Conservation (phyloP, 1,140 invertebrate species). For the Micrasema minimum region DNA sequence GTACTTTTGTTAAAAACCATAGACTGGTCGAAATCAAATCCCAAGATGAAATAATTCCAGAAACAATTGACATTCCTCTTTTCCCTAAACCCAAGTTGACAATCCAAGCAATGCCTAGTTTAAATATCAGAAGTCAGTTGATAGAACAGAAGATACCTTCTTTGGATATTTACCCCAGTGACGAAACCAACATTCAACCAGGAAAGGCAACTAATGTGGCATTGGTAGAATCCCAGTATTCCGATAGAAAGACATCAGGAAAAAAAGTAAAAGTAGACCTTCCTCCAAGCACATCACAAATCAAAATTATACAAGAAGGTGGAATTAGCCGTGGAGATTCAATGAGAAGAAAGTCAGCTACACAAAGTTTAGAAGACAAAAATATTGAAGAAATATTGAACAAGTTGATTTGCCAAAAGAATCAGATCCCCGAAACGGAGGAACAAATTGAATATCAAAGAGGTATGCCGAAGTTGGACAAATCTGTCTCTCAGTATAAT, state of each 20-base stretch:
- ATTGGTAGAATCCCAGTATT: constrained; percentile 58
- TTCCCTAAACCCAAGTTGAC: constrained; percentile 54
- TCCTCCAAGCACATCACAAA: background rate
- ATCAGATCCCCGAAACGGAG: background rate
- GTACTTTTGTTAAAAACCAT: constrained; percentile 27
- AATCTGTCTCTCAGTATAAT: constrained; percentile 53
- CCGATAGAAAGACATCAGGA: constrained; percentile 37
- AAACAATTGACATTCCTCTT: constrained; percentile 1
- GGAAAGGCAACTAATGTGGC: constrained; percentile 57
- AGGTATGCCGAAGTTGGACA: constrained; percentile 57
- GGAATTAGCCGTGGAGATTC: background rate
- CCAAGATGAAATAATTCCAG: background rate
- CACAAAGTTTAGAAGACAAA: constrained; percentile 6
- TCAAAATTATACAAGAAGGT: background rate
- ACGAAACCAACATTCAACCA: constrained; percentile 41
- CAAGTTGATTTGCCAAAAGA: background rate
- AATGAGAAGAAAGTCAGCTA: background rate
- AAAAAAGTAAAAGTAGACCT: constrained; percentile 19
- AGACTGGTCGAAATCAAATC: constrained; percentile 41
- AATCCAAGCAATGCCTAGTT: constrained; percentile 62
- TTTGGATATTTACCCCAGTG: constrained; percentile 61
- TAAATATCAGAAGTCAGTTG: constrained; percentile 64
- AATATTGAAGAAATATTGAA: constrained; percentile 29
- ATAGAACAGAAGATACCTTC: constrained; percentile 63
- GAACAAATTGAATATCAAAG: background rate